These are phyloP conservation scores for Drosophila lacicola DNA, from an alignment of 2,888 invertebrate genomes.

Conservation along the genomic window DNA sequence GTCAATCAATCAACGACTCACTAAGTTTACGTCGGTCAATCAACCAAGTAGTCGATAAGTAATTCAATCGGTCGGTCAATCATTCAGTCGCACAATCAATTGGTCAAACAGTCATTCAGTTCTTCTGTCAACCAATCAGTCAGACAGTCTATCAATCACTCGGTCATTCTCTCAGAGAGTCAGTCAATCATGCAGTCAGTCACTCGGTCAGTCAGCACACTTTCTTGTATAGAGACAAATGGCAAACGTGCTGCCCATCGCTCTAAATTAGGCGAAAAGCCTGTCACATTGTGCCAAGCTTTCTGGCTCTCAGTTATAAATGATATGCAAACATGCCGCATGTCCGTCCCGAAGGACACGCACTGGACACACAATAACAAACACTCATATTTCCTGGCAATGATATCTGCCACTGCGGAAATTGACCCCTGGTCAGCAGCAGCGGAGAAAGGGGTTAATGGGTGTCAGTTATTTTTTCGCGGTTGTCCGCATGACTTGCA, in stretches of 20 bases:
- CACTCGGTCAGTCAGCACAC: background rate
- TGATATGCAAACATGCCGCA: conserved; percentile 69
- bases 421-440: conserved; percentile 68
- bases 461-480: conserved; percentile 54
- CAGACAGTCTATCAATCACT: background rate
- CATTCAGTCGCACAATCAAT: background rate
- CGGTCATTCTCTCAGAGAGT: background rate
- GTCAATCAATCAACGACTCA: background rate
- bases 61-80: background rate
- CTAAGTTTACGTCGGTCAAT: background rate
- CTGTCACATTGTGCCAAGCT: conserved; percentile 28
- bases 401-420: conserved; percentile 11
- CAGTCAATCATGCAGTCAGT: background rate
- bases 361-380: conserved; percentile 48
- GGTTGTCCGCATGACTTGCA: conserved; percentile 67
- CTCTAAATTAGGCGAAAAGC: conserved; percentile 27
- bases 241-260: conserved; percentile 17
- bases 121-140: too few species aligned
- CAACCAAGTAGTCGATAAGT: background rate
- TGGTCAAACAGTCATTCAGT: background rate
- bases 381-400: conserved; percentile 67
- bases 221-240: conserved; percentile 4
- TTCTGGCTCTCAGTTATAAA: conserved; percentile 45
- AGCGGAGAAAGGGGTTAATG: conserved; percentile 63
- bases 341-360: conserved; percentile 62